Base-by-base conservation (phyloP, 2,797 vertebrate genomes). In the Taeniopygia guttata region DNA sequence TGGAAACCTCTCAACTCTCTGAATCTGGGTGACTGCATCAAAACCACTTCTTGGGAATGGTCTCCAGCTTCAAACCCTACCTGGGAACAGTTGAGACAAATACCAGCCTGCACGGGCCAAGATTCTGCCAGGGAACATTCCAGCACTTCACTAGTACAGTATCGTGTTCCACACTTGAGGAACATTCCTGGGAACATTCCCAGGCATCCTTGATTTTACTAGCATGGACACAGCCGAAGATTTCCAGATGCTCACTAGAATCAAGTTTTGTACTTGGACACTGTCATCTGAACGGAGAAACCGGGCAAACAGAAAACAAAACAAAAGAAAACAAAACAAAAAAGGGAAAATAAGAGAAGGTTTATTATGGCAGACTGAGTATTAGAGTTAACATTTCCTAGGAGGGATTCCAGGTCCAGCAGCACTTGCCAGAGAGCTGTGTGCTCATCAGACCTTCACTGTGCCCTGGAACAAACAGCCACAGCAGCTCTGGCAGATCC, bases 161-260 rank as follows among this genome's bases (percentile, higher is more conserved):
- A 96, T 96, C 81, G 8, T 43, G 52, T 94, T 96, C 88, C 90
- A 84, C 62, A 1, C 32, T 67, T 84, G 95, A 93, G 84, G 93
- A 96, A 92, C 92, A 76, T 94, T 96, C 92, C 92, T 89, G 93
- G 88, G 92, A 96, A 90, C 96, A 73, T 93, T 95, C 92, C 93
- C 95, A 96, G 95, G 96, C 94, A 93, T 95, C 96, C 90, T 42
- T 36, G 69, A 46, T 86, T 95, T 96, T 94, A 90, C 86, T 72
- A 78, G 84, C 16, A 32, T 23, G 88, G 92, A 94, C 80, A 75
- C 62, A 91, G 86, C 30, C 74, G 82, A 45, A 81, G 66, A 91
- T 94, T 96, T 95, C 90, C 96, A 96, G 88, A 95, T 86, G 86
- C 93, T 94, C 32, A 46, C 46, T n/a, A 91, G 68, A 63, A 58